Evolutionary conservation across 1,140 invertebrate genomes (phyloP).

Genomic region (Drosophila pruinosa): DNA sequence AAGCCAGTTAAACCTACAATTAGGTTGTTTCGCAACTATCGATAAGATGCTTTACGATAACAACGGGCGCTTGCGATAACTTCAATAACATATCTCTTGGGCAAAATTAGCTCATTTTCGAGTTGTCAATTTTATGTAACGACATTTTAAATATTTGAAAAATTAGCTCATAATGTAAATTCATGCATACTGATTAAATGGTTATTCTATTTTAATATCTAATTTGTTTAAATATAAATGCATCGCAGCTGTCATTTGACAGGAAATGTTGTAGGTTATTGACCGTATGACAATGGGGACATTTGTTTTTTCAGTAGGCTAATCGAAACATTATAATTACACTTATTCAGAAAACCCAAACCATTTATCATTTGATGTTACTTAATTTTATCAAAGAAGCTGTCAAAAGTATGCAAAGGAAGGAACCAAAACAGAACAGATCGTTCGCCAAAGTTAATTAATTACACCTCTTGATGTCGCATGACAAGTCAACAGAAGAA

Average conservation of each 20-base stretch:
- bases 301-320: background rate
- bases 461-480: constrained; percentile 27
- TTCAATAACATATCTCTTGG: background rate
- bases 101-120: constrained; percentile 10
- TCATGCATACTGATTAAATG: too few relatives aligned
- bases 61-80: background rate
- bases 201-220: background rate
- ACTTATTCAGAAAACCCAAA: background rate
- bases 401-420: constrained; percentile 32
- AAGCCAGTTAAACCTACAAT: too few relatives aligned
- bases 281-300: background rate
- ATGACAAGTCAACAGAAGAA: constrained; percentile 35
- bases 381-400: constrained; percentile 29
- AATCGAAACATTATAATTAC: background rate
- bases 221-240: background rate
- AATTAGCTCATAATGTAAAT: background rate
- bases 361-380: constrained; percentile 36
- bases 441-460: constrained; percentile 28
- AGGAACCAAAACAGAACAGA: constrained; percentile 18
- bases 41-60: constrained; percentile 13
- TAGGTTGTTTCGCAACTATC: constrained; percentile 34
- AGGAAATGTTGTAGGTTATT: background rate
- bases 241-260: background rate
- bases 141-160: background rate
- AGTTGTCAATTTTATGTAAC: background rate